Conservation (phyloP, 2,113 vertebrate species). For the Syrrhaptes paradoxus region DNA sequence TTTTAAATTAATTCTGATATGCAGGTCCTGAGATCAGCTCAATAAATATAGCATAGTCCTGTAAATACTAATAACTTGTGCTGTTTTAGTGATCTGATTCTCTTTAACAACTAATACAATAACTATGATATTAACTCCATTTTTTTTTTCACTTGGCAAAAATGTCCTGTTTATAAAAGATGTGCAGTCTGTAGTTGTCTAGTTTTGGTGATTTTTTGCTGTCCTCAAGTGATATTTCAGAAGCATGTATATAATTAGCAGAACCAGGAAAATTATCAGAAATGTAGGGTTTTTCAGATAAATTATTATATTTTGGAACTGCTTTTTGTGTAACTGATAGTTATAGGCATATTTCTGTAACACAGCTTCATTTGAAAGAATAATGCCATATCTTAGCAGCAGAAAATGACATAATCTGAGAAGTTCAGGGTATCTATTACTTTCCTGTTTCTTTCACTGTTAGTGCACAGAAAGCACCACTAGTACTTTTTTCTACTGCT, state of each 20-base stretch:
- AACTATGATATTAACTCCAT: background rate
- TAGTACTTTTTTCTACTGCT: background rate
- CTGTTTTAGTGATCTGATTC: background rate
- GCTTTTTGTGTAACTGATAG: background rate
- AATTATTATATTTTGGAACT: background rate
- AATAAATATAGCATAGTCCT: background rate
- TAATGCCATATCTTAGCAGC: background rate
- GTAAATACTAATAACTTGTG: background rate
- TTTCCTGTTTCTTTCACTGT: background rate
- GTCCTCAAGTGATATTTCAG: background rate
- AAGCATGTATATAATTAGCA: background rate
- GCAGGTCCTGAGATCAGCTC: background rate
- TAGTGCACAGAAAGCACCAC: background rate
- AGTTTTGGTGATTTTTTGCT: background rate
- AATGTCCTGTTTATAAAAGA: background rate
- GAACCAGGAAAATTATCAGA: background rate
- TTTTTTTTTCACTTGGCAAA: background rate
- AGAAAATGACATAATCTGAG: background rate
- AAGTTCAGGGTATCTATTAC: background rate
- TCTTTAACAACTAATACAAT: background rate
- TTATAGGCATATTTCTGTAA: background rate
- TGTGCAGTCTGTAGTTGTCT: background rate
- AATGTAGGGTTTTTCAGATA: background rate
- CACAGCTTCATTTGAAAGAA: background rate
- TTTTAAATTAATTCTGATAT: background rate